Evolutionary conservation across 2,888 invertebrate genomes (phyloP).

Genomic region (Standfussiana lucernea): DNA sequence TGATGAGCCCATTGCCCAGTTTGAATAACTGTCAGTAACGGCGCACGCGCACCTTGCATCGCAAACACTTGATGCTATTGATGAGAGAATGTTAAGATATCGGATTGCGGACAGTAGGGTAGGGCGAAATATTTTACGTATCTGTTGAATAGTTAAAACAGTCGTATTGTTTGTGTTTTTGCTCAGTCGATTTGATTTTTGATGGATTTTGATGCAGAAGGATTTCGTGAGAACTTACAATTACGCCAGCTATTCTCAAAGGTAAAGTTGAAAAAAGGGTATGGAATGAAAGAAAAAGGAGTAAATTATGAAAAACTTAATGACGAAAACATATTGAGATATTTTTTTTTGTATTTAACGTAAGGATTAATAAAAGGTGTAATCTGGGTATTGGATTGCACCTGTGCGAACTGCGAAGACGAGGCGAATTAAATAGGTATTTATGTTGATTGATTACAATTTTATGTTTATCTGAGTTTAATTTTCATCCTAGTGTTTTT

Average conservation of each 20-base stretch:
- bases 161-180: background rate
- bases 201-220: background rate
- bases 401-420: background rate
- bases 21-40: constrained; percentile 75
- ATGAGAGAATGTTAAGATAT: constrained; percentile 47
- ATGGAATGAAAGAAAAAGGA: background rate
- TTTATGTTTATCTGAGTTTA: background rate
- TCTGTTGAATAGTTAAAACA: background rate
- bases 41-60: constrained; percentile 67
- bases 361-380: background rate
- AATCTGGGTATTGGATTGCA: too few species aligned
- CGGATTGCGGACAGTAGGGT: constrained; percentile 28
- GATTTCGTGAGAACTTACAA: background rate
- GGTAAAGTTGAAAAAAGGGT: background rate
- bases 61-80: constrained; percentile 56
- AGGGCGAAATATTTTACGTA: constrained; percentile 1
- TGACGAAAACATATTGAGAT: too few species aligned
- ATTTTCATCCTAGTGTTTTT: constrained; percentile 1
- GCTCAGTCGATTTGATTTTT: background rate
- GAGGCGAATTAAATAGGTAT: background rate
- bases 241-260: background rate
- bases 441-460: background rate
- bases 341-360: background rate
- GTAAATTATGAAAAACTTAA: background rate
- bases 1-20: constrained; percentile 66